A percentile compares a stretch with the other conserved stretches of the same genome.
Evolutionary conservation across 2,888 invertebrate species (phyloP).

Genomic region (Apamea monoglypha): DNA sequence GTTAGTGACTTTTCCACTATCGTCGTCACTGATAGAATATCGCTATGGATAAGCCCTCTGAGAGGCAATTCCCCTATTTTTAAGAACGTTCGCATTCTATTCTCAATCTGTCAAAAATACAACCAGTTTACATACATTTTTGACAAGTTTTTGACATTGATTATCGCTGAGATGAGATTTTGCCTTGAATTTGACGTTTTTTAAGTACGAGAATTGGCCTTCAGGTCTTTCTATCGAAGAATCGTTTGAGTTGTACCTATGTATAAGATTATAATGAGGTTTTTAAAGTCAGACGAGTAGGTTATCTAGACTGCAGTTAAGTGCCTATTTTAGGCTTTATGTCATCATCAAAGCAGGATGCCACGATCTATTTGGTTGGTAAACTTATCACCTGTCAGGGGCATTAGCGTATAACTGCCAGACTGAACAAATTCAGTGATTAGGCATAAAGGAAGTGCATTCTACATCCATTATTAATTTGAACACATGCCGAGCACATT

Average conservation of each 20-base stretch:
- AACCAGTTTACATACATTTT: too few species aligned
- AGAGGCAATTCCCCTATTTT: too few species aligned
- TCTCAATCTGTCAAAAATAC: too few species aligned
- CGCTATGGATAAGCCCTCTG: not conserved
- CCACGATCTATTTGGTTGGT: not conserved
- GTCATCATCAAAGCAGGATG: not conserved
- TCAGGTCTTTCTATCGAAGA: not conserved
- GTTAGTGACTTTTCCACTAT: not conserved
- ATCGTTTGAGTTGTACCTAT: not conserved
- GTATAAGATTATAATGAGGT: too few species aligned
- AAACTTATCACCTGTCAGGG: constrained; percentile 1
- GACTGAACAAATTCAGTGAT: constrained; percentile 2
- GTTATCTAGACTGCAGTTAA: not conserved
- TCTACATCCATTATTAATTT: constrained; percentile 41
- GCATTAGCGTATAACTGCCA: not conserved
- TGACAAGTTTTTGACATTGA: too few species aligned
- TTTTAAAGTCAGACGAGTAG: not conserved
- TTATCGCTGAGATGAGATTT: too few species aligned
- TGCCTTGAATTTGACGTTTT: too few species aligned
- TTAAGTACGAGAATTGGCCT: too few species aligned
- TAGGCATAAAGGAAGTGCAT: constrained; percentile 26
- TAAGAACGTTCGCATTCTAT: too few species aligned
- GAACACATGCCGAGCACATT: constrained; percentile 19
- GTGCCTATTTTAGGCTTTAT: not conserved
- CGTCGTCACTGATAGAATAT: not conserved